Evolutionary conservation across 2,888 invertebrate genomes (phyloP), one percentile per base, ranked within the genome.

Genomic region (Tetramorium bicarinatum): DNA sequence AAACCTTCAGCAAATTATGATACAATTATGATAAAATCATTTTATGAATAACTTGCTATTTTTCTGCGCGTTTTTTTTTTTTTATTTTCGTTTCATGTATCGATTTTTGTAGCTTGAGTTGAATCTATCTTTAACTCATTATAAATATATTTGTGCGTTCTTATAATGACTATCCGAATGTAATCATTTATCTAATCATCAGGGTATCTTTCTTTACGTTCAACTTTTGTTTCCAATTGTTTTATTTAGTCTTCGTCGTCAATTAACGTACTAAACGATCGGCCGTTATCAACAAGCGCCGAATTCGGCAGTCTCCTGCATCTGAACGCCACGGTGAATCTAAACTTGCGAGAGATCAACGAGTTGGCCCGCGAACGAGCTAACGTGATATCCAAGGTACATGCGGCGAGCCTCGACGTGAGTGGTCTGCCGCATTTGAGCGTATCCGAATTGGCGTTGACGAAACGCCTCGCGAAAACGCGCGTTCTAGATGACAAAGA

Each of bases 401-500:
- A 93, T 66, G 87, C 82, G 18, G 91, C 92, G 0, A 92, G 89
- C 59, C 76, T 83, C 54, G 88, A 91, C 62, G 83, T 85, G 1
- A 84, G 88, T 61, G 91, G 90, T 74, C 61, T 93, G 6, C 92
- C 92, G 8, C 93, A 93, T 88, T 67, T 93, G 54, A 91, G 86
- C 44, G 91, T 91, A 6, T 88, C 85, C 4, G 91, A 93, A 79
- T 75, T 90, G n/a, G 87, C 89, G 21, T 64, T 93, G 18, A 66
- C 85, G 11, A 93, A 92, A 83, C 85, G 80, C 18, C 80, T 88
- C 41, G 76, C 82, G 0, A 72, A 71, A 2, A 59, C n/a, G 18
- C 38, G 7, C 21, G 44, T n/a, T 11, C 25, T 56, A 1, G 6
- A 21, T 3, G 76, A 84, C 13, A 85, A 72, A 52, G 76, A 15